Percentiles rank a stretch among this genome's conserved stretches.
These are phyloP conservation scores for Macrochelys suwanniensis DNA, from an alignment of 2,797 vertebrate species.

Conservation along the genomic window DNA sequence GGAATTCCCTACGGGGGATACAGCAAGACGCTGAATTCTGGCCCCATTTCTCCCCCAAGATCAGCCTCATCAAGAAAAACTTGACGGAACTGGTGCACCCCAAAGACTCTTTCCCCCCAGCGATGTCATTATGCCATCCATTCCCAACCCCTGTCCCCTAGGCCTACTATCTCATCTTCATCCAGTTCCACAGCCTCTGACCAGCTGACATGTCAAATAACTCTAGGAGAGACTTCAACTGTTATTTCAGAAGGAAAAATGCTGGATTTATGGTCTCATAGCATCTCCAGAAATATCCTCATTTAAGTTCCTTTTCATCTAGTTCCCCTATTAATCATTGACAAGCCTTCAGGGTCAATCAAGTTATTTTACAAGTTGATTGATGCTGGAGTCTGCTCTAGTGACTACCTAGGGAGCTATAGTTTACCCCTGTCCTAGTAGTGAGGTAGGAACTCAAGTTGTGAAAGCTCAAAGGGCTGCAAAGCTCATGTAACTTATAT, in stretches of 20 bases:
- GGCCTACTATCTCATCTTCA: not conserved
- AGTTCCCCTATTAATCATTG: slow-evolving; percentile 36
- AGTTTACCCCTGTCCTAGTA: slow-evolving; percentile 27
- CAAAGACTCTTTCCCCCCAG: not conserved
- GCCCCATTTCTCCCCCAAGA: not conserved
- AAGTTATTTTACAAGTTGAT: slow-evolving; percentile 53
- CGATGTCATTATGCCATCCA: not conserved
- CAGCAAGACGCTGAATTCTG: not conserved
- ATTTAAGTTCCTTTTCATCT: slow-evolving; percentile 12
- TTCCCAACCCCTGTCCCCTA: not conserved
- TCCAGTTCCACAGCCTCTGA: not conserved
- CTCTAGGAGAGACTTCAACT: slow-evolving; percentile 5
- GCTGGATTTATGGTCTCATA: not conserved
- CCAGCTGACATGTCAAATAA: slow-evolving; percentile 5
- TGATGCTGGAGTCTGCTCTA: slow-evolving; percentile 42
- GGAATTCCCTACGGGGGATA: not conserved
- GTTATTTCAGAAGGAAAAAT: slow-evolving; percentile 11
- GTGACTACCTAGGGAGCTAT: slow-evolving; percentile 28
- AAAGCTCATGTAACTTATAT: not conserved
- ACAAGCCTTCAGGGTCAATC: slow-evolving; percentile 52
- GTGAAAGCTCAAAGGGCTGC: not conserved
- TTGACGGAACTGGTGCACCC: not conserved
- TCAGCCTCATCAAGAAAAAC: not conserved
- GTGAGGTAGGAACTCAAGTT: not conserved
- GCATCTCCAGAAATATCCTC: not conserved